phyloP scores from a whole-genome alignment of 1,140 invertebrate genomes.

The Leptoteleia sp. region DNA sequence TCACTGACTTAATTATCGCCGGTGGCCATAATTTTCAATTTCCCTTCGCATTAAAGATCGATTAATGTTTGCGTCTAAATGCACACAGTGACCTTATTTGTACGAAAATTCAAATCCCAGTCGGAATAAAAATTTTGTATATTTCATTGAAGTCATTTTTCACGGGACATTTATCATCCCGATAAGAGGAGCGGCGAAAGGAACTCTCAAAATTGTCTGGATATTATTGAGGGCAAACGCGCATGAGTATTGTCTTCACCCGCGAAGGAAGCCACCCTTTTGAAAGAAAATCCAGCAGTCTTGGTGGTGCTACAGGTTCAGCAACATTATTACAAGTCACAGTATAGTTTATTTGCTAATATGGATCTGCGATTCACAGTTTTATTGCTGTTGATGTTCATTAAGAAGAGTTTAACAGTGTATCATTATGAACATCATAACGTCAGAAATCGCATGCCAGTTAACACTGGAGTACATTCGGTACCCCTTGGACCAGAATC shows the following conservation, averaged over 20 bases:
- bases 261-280: constrained; percentile 55
- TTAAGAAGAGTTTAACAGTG: constrained; percentile 30
- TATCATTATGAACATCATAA: constrained; percentile 38
- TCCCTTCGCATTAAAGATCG: constrained; percentile 1
- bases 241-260: constrained; percentile 42
- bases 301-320: constrained; percentile 10
- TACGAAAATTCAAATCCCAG: no score
- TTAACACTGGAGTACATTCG: constrained; percentile 67
- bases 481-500: constrained; percentile 76
- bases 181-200: not conserved
- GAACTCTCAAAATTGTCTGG: constrained; percentile 15
- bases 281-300: constrained; percentile 42
- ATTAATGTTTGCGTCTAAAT: no score
- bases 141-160: constrained; percentile 17
- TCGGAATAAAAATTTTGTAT: constrained; percentile 4
- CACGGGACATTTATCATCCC: constrained; percentile 36
- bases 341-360: not conserved
- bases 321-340: constrained; percentile 24
- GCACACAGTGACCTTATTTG: no score
- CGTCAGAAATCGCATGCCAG: constrained; percentile 14
- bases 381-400: constrained; percentile 35
- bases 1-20: constrained; percentile 3
- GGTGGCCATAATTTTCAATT: constrained; percentile 11
- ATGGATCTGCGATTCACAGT: constrained; percentile 34
- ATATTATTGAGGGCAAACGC: constrained; percentile 6